phyloP scores from a whole-genome alignment of 2,888 invertebrate species.

The Drosophila villosipedis region DNA sequence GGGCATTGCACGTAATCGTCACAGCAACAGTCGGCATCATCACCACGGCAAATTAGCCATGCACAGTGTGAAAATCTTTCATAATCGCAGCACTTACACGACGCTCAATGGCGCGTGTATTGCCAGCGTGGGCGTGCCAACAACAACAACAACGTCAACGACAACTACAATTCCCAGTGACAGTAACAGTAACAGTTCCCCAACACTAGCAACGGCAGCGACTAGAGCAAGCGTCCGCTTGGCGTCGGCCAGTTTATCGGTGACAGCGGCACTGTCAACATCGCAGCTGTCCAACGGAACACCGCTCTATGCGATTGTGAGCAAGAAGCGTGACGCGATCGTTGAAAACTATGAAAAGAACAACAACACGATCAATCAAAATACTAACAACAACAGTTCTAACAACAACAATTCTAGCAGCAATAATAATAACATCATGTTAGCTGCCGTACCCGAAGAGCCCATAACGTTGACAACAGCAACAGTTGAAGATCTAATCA shows the following conservation, averaged over 20 bases:
- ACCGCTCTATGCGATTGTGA: conserved; percentile 82
- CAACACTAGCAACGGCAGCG: conserved; percentile 26
- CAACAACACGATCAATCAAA: conserved; percentile 25
- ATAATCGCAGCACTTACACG: conserved; percentile 77
- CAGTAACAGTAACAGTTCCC: conserved; percentile 11
- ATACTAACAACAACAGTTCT: conserved; percentile 10
- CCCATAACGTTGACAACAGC: conserved; percentile 28
- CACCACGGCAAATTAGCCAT: conserved; percentile 83
- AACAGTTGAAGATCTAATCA: conserved; percentile 82
- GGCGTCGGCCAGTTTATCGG: conserved; percentile 63
- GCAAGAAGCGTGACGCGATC: conserved; percentile 71
- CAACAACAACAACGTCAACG: conserved; percentile 30
- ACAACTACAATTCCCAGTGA: conserved; percentile 18
- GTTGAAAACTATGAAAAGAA: conserved; percentile 53
- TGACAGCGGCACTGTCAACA: conserved; percentile 75
- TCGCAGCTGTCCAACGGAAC: conserved; percentile 47
- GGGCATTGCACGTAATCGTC: conserved; percentile 78
- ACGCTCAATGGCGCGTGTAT: conserved; percentile 47
- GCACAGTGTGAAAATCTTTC: conserved; percentile 84
- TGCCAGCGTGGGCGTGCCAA: conserved; percentile 37
- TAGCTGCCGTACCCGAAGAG: conserved; percentile 57
- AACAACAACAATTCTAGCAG: conserved; percentile 18
- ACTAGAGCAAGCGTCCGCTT: conserved; percentile 43
- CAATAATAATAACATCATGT: conserved; percentile 39
- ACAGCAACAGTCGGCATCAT: conserved; percentile 44